Conservation (phyloP, 2,888 invertebrate species). For the Macrophya annulata region DNA sequence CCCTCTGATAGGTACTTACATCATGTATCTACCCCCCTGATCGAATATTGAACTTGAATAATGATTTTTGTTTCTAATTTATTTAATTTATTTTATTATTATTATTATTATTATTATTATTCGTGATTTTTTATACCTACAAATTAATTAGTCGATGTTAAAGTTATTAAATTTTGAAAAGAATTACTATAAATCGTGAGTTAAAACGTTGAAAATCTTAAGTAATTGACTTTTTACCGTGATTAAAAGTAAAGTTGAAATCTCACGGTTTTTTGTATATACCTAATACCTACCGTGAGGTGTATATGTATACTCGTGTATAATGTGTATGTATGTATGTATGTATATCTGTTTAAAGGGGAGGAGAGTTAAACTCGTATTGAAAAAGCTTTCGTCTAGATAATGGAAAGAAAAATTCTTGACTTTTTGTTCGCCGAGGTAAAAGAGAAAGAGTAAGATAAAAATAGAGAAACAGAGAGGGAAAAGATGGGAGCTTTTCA, state of each 20-base stretch:
- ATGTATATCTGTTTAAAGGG: not conserved
- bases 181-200: not conserved
- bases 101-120: not conserved
- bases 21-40: not conserved
- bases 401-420: constrained; percentile 27
- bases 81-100: not conserved
- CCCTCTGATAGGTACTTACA: not conserved
- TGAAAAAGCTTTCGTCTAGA: constrained; percentile 34
- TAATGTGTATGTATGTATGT: not conserved
- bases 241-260: not conserved
- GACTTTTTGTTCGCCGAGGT: constrained; percentile 21
- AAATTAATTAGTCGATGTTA: not conserved
- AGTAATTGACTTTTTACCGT: not conserved
- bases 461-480: not conserved
- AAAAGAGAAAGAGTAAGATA: not conserved
- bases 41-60: not conserved
- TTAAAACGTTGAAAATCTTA: not conserved
- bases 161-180: not conserved
- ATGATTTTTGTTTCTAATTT: not conserved
- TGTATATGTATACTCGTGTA: not conserved
- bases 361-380: not conserved
- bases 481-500: not conserved
- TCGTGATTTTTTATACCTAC: not conserved
- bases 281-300: too few species aligned
- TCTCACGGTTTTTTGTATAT: not conserved